These are phyloP conservation scores for Dugesia japonica DNA, from an alignment of 2,888 invertebrate genomes.

Conservation along the genomic window DNA sequence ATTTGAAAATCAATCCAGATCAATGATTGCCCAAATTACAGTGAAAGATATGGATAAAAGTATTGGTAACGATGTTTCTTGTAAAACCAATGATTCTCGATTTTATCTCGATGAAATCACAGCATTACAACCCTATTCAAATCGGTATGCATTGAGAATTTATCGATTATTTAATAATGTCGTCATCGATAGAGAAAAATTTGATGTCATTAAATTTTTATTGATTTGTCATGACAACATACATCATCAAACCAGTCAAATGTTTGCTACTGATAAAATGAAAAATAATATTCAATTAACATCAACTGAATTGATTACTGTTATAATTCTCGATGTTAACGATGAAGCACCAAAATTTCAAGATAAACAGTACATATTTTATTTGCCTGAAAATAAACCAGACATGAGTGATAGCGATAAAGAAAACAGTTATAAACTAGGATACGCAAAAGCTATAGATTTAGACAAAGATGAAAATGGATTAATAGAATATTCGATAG, in stretches of 20 bases:
- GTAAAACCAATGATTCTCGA: constrained; percentile 22
- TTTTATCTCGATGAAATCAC: constrained; percentile 28
- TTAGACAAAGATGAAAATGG: constrained; percentile 22
- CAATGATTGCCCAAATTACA: constrained; percentile 27
- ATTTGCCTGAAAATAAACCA: constrained; percentile 27
- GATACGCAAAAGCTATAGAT: constrained; percentile 17
- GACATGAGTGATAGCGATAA: not conserved
- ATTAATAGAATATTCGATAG: constrained; percentile 22
- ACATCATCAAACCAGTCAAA: not conserved
- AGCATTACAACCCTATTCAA: not conserved
- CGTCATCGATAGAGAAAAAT: constrained; percentile 25
- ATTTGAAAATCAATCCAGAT: constrained; percentile 21
- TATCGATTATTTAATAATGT: constrained; percentile 22
- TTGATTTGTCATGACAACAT: constrained; percentile 29
- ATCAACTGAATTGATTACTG: not conserved
- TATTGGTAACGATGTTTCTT: constrained; percentile 22
- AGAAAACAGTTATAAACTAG: not conserved
- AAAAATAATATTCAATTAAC: constrained; percentile 5
- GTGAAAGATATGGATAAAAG: constrained; percentile 26
- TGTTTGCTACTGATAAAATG: not conserved
- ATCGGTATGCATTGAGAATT: not conserved
- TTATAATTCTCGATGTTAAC: constrained; percentile 29
- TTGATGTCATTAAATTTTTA: not conserved
- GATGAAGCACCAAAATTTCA: constrained; percentile 25
- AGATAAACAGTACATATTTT: constrained; percentile 26